Conservation (phyloP, 1,140 invertebrate species). For the Apis mellifera region DNA sequence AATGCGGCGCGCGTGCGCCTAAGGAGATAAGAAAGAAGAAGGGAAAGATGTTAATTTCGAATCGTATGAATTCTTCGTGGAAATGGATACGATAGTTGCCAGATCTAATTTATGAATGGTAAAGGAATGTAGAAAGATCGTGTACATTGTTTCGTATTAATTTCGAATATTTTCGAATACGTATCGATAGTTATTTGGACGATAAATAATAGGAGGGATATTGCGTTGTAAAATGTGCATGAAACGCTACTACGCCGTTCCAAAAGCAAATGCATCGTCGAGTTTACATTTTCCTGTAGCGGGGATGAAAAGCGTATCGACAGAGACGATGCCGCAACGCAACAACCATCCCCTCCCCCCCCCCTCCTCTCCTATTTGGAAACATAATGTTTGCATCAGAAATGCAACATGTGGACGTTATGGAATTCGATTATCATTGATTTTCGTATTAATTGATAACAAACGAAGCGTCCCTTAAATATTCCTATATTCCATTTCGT, state of each 20-base stretch:
- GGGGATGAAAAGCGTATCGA: neutral
- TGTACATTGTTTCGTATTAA: too few relatives aligned
- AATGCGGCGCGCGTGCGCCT: neutral
- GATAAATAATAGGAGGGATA: neutral
- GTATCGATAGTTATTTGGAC: too few relatives aligned
- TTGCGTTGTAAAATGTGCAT: too few relatives aligned
- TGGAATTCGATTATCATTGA: slow-evolving; percentile 6
- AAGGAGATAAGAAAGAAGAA: neutral
- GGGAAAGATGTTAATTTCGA: neutral
- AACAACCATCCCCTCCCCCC: neutral
- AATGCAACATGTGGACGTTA: neutral
- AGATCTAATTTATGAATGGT: too few relatives aligned
- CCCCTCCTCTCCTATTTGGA: slow-evolving; percentile 22
- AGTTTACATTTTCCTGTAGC: neutral
- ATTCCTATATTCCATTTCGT: neutral
- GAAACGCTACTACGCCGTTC: neutral
- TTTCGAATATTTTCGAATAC: too few relatives aligned
- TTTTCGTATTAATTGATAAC: neutral
- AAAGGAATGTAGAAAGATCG: too few relatives aligned
- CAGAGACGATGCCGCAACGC: neutral
- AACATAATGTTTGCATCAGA: slow-evolving; percentile 17
- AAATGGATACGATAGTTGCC: too few relatives aligned
- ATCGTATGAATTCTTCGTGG: neutral
- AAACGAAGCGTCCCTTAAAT: neutral
- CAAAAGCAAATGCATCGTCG: neutral